These are phyloP conservation scores for Falcunculus frontatus DNA, from an alignment of 2,113 vertebrate genomes.

Conservation along the genomic window DNA sequence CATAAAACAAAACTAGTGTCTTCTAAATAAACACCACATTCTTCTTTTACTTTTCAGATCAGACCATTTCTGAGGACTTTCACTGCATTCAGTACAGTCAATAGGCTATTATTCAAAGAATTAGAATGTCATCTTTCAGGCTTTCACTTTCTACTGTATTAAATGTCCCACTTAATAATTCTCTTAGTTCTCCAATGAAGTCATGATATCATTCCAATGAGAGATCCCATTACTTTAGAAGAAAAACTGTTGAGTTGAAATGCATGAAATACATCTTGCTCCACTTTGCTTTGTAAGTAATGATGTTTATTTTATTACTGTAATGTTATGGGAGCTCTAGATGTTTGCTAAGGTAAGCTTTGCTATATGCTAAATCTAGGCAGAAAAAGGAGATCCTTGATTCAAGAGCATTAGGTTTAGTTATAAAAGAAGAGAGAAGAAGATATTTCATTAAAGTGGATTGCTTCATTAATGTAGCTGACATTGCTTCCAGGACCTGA, in stretches of 20 bases:
- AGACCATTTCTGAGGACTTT: neutral
- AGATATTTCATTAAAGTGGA: neutral
- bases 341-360: neutral
- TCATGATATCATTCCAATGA: neutral
- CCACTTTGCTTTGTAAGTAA: neutral
- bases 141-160: neutral
- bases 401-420: neutral
- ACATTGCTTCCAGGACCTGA: neutral
- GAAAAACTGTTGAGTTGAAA: neutral
- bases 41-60: neutral
- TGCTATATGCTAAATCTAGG: neutral
- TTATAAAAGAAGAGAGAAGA: neutral
- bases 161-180: neutral
- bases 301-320: neutral
- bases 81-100: neutral
- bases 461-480: neutral
- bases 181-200: neutral
- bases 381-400: neutral
- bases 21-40: neutral
- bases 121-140: neutral
- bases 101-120: neutral
- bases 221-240: neutral
- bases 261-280: neutral
- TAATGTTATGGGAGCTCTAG: neutral
- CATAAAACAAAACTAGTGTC: neutral